Percentiles rank a stretch among this genome's conserved stretches.
Conservation (phyloP, 2,113 vertebrate species). For the Merops nubicus region DNA sequence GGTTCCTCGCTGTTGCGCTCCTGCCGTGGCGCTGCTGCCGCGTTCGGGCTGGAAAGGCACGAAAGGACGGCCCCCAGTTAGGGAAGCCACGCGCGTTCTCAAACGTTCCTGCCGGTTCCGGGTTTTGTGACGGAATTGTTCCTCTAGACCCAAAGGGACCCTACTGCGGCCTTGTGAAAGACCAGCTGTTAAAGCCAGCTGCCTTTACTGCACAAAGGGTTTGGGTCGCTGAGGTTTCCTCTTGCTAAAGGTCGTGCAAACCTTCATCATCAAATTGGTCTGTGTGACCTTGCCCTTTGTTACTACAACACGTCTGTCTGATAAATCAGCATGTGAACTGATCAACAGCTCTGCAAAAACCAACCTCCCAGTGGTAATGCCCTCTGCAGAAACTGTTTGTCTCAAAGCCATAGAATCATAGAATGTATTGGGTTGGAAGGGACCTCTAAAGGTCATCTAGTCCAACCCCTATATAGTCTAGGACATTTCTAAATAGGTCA, state of each 20-base stretch:
- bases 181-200: neutral
- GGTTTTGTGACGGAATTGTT: neutral
- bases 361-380: fast-evolving
- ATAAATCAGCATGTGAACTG: neutral
- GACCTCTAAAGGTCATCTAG: too few species aligned
- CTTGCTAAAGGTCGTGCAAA: neutral
- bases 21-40: neutral
- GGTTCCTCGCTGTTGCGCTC: neutral
- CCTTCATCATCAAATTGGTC: neutral
- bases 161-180: neutral
- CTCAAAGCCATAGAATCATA: too few species aligned
- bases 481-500: too few species aligned
- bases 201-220: neutral
- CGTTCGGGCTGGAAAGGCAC: neutral
- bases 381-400: neutral
- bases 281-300: neutral
- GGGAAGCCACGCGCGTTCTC: neutral
- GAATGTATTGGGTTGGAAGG: too few species aligned
- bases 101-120: neutral
- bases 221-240: neutral
- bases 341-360: neutral
- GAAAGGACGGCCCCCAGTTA: too few species aligned
- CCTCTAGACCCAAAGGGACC: neutral
- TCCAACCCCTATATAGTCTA: too few species aligned
- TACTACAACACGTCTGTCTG: neutral